phyloP scores from a whole-genome alignment of 2,797 vertebrate genomes.

The Mormyrops boulengeri region DNA sequence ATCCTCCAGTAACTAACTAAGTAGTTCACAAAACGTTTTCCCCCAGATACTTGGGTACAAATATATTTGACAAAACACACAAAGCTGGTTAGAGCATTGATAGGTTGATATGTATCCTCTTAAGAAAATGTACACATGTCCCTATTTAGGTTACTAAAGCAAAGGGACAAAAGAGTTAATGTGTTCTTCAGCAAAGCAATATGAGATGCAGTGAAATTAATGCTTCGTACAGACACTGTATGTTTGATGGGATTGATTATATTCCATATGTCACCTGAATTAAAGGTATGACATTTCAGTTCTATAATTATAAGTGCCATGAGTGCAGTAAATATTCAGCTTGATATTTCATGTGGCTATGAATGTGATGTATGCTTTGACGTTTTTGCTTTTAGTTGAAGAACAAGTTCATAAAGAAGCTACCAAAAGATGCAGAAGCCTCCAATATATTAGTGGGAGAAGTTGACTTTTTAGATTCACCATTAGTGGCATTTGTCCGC shows the following conservation, averaged over 20 bases:
- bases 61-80: background rate
- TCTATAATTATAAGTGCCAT: background rate
- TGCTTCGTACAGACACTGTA: background rate
- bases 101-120: background rate
- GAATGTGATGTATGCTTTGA: background rate
- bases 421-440: constrained; percentile 93
- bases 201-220: background rate
- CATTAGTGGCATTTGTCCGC: constrained; percentile 92
- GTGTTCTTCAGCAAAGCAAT: background rate
- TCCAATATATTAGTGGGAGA: constrained; percentile 96
- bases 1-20: background rate
- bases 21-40: background rate
- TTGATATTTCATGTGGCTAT: background rate
- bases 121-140: background rate
- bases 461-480: constrained; percentile 87
- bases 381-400: constrained; percentile 67
- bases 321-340: background rate
- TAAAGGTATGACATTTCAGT: background rate
- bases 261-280: background rate
- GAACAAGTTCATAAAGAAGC: constrained; percentile 99
- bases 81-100: background rate
- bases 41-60: background rate
- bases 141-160: background rate
- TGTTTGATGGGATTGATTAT: background rate
- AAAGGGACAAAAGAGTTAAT: background rate